Percentiles rank a stretch among this genome's conserved stretches.
These are phyloP conservation scores for Rhyacophila brunnea DNA, from an alignment of 1,140 invertebrate genomes.

Conservation along the genomic window DNA sequence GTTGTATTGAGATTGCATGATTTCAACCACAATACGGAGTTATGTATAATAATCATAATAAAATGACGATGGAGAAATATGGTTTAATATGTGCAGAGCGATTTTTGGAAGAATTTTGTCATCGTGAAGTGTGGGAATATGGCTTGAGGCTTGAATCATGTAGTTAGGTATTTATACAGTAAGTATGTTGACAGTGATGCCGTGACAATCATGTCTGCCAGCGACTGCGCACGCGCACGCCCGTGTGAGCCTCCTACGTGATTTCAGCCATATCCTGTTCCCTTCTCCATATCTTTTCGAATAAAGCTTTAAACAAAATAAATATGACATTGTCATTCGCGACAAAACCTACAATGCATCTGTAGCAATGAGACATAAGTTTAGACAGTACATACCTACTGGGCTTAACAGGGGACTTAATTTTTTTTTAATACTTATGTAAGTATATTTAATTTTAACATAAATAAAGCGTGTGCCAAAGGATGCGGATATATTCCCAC, in stretches of 20 bases:
- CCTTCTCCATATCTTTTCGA: background rate
- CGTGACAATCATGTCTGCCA: slow-evolving; percentile 15
- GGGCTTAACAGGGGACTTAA: too few species aligned
- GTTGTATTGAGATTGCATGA: too few species aligned
- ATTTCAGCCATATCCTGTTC: slow-evolving; percentile 20
- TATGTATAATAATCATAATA: too few species aligned
- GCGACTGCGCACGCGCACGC: slow-evolving; percentile 7
- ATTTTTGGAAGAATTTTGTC: slow-evolving; percentile 24
- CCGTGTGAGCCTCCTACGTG: slow-evolving; percentile 28
- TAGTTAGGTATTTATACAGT: background rate
- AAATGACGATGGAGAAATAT: too few species aligned
- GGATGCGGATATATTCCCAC: too few species aligned
- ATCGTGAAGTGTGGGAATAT: slow-evolving; percentile 25
- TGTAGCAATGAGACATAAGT: too few species aligned
- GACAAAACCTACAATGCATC: too few species aligned
- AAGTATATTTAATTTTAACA: too few species aligned
- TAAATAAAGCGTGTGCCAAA: too few species aligned
- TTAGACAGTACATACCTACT: too few species aligned
- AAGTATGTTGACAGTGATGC: slow-evolving; percentile 5
- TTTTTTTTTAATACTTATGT: too few species aligned
- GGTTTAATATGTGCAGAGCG: slow-evolving; percentile 21
- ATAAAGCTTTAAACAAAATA: background rate
- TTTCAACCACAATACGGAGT: too few species aligned
- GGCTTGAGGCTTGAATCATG: slow-evolving; percentile 18
- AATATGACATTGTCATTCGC: background rate